Evolutionary conservation across 2,797 vertebrate genomes (phyloP).

Genomic region (Pseudopleuronectes americanus): DNA sequence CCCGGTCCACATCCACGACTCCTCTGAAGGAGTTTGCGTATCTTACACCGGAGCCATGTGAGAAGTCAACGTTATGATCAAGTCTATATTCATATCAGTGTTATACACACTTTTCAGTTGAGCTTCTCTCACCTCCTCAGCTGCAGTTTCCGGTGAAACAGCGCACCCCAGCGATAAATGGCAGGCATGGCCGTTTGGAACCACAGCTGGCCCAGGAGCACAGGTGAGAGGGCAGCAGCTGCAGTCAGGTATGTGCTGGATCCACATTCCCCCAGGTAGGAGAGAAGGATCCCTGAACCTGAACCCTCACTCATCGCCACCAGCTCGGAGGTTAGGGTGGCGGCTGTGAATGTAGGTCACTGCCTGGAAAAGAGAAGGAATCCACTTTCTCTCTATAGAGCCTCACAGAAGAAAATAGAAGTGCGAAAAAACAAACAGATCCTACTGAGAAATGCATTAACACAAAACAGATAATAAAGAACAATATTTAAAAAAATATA

Average conservation of each 20-base stretch:
- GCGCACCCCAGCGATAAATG: constrained; percentile 83
- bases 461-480: too few relatives aligned
- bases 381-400: not conserved
- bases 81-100: not conserved
- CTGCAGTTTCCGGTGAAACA: constrained; percentile 84
- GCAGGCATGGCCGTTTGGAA: constrained; percentile 84
- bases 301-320: constrained; percentile 90
- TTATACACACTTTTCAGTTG: not conserved
- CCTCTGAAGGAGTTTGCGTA: constrained; percentile 82
- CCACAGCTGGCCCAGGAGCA: constrained; percentile 88
- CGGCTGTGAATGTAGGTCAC: constrained; percentile 85
- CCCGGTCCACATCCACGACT: constrained; percentile 76
- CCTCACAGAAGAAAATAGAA: too few relatives aligned
- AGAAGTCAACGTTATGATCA: not conserved
- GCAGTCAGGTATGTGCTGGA: constrained; percentile 87
- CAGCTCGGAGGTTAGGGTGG: constrained; percentile 83
- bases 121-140: constrained; percentile 86
- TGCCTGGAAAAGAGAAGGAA: constrained; percentile 48
- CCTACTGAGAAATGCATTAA: too few relatives aligned
- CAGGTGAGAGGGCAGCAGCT: constrained; percentile 89
- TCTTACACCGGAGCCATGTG: constrained; percentile 60
- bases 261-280: constrained; percentile 90
- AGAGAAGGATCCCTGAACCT: constrained; percentile 88
- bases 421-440: too few relatives aligned
- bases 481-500: too few relatives aligned